Evolutionary conservation across 2,888 invertebrate species (phyloP), one percentile per base, ranked within the genome.

Genomic region (Molorchus minor): DNA sequence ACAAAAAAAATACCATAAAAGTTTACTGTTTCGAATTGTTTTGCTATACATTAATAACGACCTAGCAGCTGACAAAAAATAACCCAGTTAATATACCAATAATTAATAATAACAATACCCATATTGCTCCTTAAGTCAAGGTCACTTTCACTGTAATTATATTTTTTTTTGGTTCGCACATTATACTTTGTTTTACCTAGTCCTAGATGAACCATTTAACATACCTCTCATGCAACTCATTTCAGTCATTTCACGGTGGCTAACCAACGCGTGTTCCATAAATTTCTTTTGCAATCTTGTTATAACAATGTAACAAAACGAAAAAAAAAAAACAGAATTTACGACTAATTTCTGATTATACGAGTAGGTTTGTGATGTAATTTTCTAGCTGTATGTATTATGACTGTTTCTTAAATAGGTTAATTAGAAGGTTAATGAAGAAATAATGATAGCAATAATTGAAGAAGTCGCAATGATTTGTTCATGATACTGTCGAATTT

Each of bases 271-370:
- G 21, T 41, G 41, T 41, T 13, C 20, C 7, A 20, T 19, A 19
- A 41, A 41, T 20, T 20, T 41, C 21, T 3, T 19, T 40, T 40
- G 40, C 16, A n/a, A 2, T 41, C n/a, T n/a, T n/a, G n/a, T n/a
- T n/a, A n/a, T n/a, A n/a, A 12, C n/a, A 33, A 33, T 33, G n/a
- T 33, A n/a, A n/a, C 33, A 33, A 33, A 33, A 33, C 33, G 33
- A n/a, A 40, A 19, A 19, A 40, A 12, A 21, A 43, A 33, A 43
- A 43, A 43, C 43, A 12, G 5, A 41, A 3, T 43, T 21, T 25
- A 25, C 25, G 13, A 21, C 20, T 12, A 41, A 1, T 43, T 13
- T 5, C 2, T 13, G 12, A 15, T 12, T 10, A 21, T 25, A 19
- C 21, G n/a, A 13, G 21, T 21, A 43, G 25, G 21, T n/a, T 21